phyloP scores from a whole-genome alignment of 2,888 invertebrate genomes.

The Danaus chrysippus region DNA sequence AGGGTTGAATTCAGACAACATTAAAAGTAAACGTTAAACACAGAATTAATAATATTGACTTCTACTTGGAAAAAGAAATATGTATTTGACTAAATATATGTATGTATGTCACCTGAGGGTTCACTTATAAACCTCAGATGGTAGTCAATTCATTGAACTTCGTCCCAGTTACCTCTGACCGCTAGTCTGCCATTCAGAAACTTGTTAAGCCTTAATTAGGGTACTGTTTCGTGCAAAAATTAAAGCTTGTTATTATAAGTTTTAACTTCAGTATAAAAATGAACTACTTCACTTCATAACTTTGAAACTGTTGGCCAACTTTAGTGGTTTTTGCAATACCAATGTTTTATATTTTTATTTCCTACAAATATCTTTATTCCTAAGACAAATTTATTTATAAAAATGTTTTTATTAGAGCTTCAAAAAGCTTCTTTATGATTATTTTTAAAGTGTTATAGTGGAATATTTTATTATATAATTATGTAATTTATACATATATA shows the following conservation, averaged over 20 bases:
- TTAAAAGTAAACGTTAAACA: too few species aligned
- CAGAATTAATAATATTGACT: too few species aligned
- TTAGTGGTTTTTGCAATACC: background rate
- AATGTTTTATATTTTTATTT: background rate
- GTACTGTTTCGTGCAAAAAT: slow-evolving; percentile 8
- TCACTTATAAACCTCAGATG: background rate
- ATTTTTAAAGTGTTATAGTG: too few species aligned
- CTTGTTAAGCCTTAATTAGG: slow-evolving; percentile 6
- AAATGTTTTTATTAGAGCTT: too few species aligned
- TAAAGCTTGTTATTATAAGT: slow-evolving; percentile 5
- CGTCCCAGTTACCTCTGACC: slow-evolving; percentile 10
- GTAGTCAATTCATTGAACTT: slow-evolving; percentile 3
- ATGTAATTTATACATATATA: too few species aligned
- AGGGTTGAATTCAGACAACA: too few species aligned
- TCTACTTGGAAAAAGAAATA: too few species aligned
- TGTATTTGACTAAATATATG: too few species aligned
- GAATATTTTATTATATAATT: too few species aligned
- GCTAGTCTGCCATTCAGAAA: slow-evolving; percentile 25
- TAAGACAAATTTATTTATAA: too few species aligned
- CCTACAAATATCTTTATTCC: background rate
- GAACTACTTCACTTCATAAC: background rate
- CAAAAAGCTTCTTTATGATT: too few species aligned
- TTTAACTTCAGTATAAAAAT: background rate
- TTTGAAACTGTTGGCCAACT: slow-evolving; percentile 8
- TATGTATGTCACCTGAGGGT: too few species aligned